phyloP scores from a whole-genome alignment of 2,113 vertebrate genomes.

The Nanorana parkeri region DNA sequence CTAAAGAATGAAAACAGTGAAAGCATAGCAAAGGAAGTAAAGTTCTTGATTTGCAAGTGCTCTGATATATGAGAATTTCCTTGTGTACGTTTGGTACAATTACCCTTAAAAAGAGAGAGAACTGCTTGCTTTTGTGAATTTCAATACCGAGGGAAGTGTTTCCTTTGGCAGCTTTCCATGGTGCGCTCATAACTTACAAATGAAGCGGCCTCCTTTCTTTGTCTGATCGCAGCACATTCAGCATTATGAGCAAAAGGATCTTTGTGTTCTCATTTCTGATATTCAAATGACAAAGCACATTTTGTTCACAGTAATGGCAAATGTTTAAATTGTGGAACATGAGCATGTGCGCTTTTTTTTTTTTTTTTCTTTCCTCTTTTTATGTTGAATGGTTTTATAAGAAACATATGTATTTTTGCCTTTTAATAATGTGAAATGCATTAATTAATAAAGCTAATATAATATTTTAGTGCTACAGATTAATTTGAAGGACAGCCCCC shows the following conservation, averaged over 20 bases:
- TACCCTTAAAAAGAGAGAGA: slow-evolving; percentile 11
- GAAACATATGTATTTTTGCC: too few relatives aligned
- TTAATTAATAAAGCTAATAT: too few relatives aligned
- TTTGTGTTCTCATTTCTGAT: not conserved
- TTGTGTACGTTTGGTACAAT: not conserved
- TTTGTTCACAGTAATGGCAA: not conserved
- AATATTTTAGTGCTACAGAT: too few relatives aligned
- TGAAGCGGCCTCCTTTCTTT: slow-evolving; percentile 1
- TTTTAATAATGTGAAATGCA: too few relatives aligned
- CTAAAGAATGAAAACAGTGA: not conserved
- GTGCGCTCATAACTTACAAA: slow-evolving; percentile 3
- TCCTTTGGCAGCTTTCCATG: slow-evolving; percentile 29
- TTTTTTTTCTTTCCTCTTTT: too few relatives aligned
- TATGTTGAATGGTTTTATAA: too few relatives aligned
- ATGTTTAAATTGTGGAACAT: not conserved
- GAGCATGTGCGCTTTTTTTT: too few relatives aligned
- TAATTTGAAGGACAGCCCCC: too few relatives aligned
- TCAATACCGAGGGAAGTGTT: slow-evolving; percentile 35
- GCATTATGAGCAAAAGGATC: slow-evolving; percentile 5
- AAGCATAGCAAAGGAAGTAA: not conserved
- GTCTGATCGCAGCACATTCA: not conserved
- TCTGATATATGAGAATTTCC: slow-evolving; percentile 15
- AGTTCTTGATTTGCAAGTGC: slow-evolving; percentile 8
- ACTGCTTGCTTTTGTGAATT: slow-evolving; percentile 37
- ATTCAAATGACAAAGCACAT: slow-evolving; percentile 11